Percentiles rank a stretch among this genome's conserved stretches.
Evolutionary conservation across 2,113 vertebrate genomes (phyloP).

Genomic region (Ophiodon elongatus): DNA sequence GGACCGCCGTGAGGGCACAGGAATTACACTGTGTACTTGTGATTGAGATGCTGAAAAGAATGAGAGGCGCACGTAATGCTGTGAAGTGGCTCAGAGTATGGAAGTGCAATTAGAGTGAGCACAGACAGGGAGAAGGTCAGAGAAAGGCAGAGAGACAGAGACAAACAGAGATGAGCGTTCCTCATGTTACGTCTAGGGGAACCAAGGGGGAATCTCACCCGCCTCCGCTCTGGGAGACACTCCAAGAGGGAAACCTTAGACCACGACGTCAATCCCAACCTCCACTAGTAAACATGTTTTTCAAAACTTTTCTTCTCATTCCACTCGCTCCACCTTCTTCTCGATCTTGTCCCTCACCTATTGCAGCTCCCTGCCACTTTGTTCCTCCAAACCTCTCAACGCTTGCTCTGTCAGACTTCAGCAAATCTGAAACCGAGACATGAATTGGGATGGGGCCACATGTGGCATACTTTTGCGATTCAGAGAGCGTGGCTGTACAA

Average conservation of each 20-base stretch:
- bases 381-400: conserved; percentile 7
- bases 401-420: conserved; percentile 36
- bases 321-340: conserved; percentile 25
- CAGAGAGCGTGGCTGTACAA: conserved; percentile 72
- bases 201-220: conserved; percentile 91
- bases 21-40: conserved; percentile 18
- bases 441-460: conserved; percentile 63
- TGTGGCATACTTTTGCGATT: conserved; percentile 79
- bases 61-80: conserved; percentile 22
- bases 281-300: conserved; percentile 94
- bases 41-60: conserved; percentile 44
- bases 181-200: conserved; percentile 90
- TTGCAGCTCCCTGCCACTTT: conserved; percentile 10
- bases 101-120: conserved; percentile 61
- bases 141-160: conserved; percentile 81
- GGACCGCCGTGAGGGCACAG: conserved; percentile 3
- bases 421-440: conserved; percentile 44
- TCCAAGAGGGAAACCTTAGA: conserved; percentile 95
- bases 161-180: conserved; percentile 83
- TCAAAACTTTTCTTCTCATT: conserved; percentile 77
- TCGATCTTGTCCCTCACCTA: conserved; percentile 29
- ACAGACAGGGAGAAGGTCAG: conserved; percentile 65
- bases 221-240: conserved; percentile 87
- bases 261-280: conserved; percentile 86
- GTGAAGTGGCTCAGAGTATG: conserved; percentile 37